Evolutionary conservation across 2,888 invertebrate genomes (phyloP).

Genomic region (Pomacea canaliculata): DNA sequence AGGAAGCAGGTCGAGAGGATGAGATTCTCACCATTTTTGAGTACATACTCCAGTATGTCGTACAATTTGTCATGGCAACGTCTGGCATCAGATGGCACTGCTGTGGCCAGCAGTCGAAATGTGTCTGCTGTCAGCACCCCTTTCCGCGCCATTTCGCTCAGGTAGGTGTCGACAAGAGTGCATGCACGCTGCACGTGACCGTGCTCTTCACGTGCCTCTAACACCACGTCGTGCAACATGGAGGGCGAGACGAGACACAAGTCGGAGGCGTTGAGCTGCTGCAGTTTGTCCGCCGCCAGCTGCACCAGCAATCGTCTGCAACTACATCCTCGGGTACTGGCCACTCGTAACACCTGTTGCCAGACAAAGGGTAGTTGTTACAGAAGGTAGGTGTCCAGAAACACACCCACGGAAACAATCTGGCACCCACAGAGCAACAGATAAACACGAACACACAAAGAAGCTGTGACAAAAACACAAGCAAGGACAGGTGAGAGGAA

Average conservation of each 20-base stretch:
- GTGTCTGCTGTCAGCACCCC: slow-evolving; percentile 62
- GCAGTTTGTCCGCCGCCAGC: slow-evolving; percentile 58
- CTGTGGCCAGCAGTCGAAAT: slow-evolving; percentile 59
- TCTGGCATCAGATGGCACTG: slow-evolving; percentile 52
- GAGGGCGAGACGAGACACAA: slow-evolving; percentile 61
- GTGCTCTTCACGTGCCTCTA: slow-evolving; percentile 43
- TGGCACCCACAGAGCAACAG: no score
- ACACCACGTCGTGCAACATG: slow-evolving; percentile 57
- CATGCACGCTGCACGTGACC: slow-evolving; percentile 46
- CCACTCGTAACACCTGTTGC: slow-evolving; percentile 49
- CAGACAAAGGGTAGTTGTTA: neutral
- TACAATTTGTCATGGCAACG: slow-evolving; percentile 57
- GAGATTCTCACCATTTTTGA: slow-evolving; percentile 56
- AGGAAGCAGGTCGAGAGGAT: neutral
- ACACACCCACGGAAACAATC: neutral
- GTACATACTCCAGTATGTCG: slow-evolving; percentile 58
- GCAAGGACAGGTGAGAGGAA: neutral
- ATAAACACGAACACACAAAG: no score
- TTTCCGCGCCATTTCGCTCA: slow-evolving; percentile 59
- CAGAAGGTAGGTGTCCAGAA: no score
- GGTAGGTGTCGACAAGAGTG: slow-evolving; percentile 59
- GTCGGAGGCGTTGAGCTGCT: slow-evolving; percentile 54
- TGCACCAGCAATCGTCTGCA: slow-evolving; percentile 56
- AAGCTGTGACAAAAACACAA: no score
- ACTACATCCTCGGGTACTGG: slow-evolving; percentile 47